These are phyloP conservation scores for Pogonognathellus flavescens DNA, from an alignment of 1,140 invertebrate species.

Conservation along the genomic window DNA sequence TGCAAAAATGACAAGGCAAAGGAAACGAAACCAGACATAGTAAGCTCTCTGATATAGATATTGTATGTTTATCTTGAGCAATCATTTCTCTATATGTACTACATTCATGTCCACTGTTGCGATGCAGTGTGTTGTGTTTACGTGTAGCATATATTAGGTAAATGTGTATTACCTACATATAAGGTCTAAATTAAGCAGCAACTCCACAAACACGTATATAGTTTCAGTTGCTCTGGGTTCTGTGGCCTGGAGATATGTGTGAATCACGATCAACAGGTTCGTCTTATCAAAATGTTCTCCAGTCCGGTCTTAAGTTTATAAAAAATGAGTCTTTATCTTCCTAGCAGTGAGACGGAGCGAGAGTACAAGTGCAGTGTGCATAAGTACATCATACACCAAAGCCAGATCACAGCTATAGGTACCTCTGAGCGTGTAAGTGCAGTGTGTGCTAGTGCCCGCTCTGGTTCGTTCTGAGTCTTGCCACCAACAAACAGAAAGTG, in stretches of 20 bases:
- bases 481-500: constrained; percentile 31
- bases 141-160: no score
- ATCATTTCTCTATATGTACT: background rate
- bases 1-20: constrained; percentile 29
- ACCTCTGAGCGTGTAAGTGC: background rate
- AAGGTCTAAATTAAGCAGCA: background rate
- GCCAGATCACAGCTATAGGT: no score
- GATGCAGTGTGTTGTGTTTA: background rate
- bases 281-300: constrained; percentile 10
- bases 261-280: constrained; percentile 24
- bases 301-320: background rate
- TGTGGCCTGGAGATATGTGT: constrained; percentile 31
- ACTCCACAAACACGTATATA: background rate
- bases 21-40: constrained; percentile 30
- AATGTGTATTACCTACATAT: background rate
- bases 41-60: background rate
- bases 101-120: no score
- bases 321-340: no score
- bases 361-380: background rate
- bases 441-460: background rate
- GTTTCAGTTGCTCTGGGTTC: background rate
- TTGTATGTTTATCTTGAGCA: no score
- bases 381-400: background rate
- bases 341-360: no score
- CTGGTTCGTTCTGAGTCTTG: background rate